phyloP scores from a whole-genome alignment of 2,888 invertebrate species.

The Nymphalis polychloros region DNA sequence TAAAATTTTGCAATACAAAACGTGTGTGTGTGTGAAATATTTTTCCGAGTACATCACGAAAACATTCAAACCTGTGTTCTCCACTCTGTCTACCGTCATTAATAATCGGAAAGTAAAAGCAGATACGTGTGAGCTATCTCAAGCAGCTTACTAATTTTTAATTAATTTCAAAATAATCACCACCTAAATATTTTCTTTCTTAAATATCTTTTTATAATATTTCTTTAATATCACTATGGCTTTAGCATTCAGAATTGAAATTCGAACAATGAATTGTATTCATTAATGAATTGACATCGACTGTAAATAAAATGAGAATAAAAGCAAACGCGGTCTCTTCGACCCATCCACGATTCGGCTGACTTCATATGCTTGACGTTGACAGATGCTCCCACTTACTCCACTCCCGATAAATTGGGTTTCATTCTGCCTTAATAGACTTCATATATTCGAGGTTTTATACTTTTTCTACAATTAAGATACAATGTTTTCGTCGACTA shows the following conservation, averaged over 20 bases:
- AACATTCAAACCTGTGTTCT: too few species aligned
- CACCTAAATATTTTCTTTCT: too few species aligned
- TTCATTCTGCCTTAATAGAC: conserved; percentile 9
- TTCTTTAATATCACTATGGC: too few species aligned
- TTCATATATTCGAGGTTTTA: conserved; percentile 4
- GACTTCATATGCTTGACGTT: conserved; percentile 36
- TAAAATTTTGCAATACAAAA: too few species aligned
- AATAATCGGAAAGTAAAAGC: too few species aligned
- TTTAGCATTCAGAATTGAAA: background rate
- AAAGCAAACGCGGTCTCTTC: background rate
- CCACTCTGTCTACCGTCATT: too few species aligned
- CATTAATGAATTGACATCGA: background rate
- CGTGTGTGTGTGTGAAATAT: too few species aligned
- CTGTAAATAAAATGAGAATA: conserved; percentile 8
- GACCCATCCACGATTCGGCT: conserved; percentile 28
- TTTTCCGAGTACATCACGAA: too few species aligned
- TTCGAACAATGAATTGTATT: background rate
- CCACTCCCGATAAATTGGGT: conserved; percentile 28
- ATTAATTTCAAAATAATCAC: too few species aligned
- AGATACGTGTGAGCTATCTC: too few species aligned
- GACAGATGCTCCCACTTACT: conserved; percentile 38
- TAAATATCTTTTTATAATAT: too few species aligned
- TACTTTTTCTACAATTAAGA: conserved; percentile 4
- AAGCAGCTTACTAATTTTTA: too few species aligned
- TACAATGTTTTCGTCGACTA: background rate